Percentiles rank a stretch among this genome's conserved stretches.
Conservation (phyloP, 1,140 invertebrate species). For the Leucophenga varia region DNA sequence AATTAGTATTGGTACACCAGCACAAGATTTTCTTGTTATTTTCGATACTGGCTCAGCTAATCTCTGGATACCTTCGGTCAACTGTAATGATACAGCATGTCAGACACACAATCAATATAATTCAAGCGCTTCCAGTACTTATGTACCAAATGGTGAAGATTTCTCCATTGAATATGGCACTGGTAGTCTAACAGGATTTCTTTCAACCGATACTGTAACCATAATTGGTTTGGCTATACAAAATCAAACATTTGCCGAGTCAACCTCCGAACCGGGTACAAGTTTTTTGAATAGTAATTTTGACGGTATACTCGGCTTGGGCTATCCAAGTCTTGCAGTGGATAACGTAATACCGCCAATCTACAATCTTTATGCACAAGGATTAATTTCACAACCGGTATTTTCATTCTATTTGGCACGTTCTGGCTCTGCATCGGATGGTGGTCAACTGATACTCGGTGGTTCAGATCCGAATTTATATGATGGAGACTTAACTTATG, state of each 20-base stretch:
- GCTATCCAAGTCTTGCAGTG: constrained; percentile 81
- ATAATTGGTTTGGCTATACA: constrained; percentile 67
- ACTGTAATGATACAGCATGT: constrained; percentile 36
- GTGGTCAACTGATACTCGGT: constrained; percentile 39
- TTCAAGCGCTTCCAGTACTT: constrained; percentile 35
- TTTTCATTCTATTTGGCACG: constrained; percentile 94
- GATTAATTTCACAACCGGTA: constrained; percentile 71
- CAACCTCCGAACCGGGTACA: constrained; percentile 83
- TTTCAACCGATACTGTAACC: constrained; percentile 36
- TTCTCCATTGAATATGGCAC: constrained; percentile 46
- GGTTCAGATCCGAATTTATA: constrained; percentile 26
- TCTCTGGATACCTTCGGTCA: constrained; percentile 39
- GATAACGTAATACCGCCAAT: constrained; percentile 89
- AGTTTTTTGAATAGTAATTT: constrained; percentile 93
- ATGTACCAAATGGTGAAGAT: constrained; percentile 26
- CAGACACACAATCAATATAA: constrained; percentile 41
- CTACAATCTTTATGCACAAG: constrained; percentile 88
- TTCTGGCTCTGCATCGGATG: constrained; percentile 20
- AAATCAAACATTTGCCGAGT: constrained; percentile 94
- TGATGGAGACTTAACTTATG: constrained; percentile 31
- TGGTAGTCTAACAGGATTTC: constrained; percentile 31
- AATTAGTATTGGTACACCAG: constrained; percentile 88
- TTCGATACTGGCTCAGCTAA: constrained; percentile 46
- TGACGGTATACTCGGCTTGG: constrained; percentile 95
- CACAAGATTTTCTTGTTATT: constrained; percentile 65